Conservation (phyloP, 1,140 invertebrate species). For the Spodoptera litura region DNA sequence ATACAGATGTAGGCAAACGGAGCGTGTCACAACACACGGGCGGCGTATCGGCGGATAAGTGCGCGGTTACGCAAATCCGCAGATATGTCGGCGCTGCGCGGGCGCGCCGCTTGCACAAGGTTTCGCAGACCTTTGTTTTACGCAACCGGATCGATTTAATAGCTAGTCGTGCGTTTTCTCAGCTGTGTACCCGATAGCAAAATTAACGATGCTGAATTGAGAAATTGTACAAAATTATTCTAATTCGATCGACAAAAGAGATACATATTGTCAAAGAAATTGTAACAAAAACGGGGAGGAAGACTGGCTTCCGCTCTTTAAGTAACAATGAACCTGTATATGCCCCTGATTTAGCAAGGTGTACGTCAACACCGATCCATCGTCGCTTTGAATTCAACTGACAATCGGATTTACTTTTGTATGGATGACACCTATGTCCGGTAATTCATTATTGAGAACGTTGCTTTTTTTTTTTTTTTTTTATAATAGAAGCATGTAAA, state of each 20-base stretch:
- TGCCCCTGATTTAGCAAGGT: slow-evolving; percentile 32
- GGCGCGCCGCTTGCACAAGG: slow-evolving; percentile 85
- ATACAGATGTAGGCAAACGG: slow-evolving; percentile 70
- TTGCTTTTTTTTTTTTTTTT: no score
- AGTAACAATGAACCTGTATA: slow-evolving; percentile 35
- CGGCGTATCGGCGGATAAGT: slow-evolving; percentile 83
- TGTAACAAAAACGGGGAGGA: slow-evolving; percentile 35
- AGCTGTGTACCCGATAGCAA: slow-evolving; percentile 68
- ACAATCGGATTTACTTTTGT: slow-evolving; percentile 68
- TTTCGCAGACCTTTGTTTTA: slow-evolving; percentile 86
- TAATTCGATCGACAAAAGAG: slow-evolving; percentile 13
- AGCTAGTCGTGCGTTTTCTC: slow-evolving; percentile 80
- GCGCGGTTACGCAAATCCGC: slow-evolving; percentile 84
- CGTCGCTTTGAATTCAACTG: slow-evolving; percentile 37
- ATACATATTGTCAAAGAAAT: slow-evolving; percentile 15
- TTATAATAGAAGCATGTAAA: no score
- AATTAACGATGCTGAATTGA: slow-evolving; percentile 64
- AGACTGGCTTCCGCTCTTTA: slow-evolving; percentile 13
- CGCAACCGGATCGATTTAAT: slow-evolving; percentile 85
- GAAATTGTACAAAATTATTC: slow-evolving; percentile 55
- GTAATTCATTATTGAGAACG: slow-evolving; percentile 68
- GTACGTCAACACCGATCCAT: slow-evolving; percentile 35
- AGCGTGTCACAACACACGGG: slow-evolving; percentile 81
- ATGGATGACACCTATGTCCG: slow-evolving; percentile 73
- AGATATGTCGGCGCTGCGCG: slow-evolving; percentile 83